Base-by-base conservation (phyloP, 2,113 vertebrate species). In the Pavo muticus region DNA sequence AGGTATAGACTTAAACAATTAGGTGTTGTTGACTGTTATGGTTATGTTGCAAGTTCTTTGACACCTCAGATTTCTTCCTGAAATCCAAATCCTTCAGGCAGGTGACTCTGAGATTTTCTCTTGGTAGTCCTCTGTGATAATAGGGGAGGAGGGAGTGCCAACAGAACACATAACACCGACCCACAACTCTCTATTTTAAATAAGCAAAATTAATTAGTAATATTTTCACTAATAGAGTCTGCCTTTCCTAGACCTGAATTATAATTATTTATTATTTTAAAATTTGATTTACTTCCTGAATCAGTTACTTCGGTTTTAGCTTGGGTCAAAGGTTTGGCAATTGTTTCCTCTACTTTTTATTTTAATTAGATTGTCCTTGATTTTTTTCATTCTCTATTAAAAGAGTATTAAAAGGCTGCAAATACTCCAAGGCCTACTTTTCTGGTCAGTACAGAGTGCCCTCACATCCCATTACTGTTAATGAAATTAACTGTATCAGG, bases 321-420 rank as follows among this genome's bases (percentile, higher is more conserved):
- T 68, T 74, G 18, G 18, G 50, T 90, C 47, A 86, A 50, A 86
- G 21, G 7, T 56, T 85, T 88, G 71, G n/a, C 57, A 88, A 63
- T 29, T 37, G 12, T 57, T 94, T 86, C 60, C 42, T 4, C 52
- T 64, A 10, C n/a, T 75, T 88, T 93, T 88, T 64, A 52, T 84
- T 94, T 79, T 85, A 87, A 77, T 79, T 78, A 48, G 67, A 16
- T 19, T 27, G 21, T 48, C 45, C 9, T 13, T 59, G 50, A 45
- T 61, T 88, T 95, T 88, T 88, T 92, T 50, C 76, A 42, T 72
- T 77, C 56, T 56, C 47, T 85, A 68, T 91, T 90, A 84, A 84
- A 94, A 84, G 12, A 68, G 21, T 77, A 75, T 84, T 94, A 44
- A 68, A 90, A 87, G 65, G 1, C 17, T 80, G 65, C 35, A 86